phyloP scores from a whole-genome alignment of 2,888 invertebrate species.

The Amorpha juglandis region DNA sequence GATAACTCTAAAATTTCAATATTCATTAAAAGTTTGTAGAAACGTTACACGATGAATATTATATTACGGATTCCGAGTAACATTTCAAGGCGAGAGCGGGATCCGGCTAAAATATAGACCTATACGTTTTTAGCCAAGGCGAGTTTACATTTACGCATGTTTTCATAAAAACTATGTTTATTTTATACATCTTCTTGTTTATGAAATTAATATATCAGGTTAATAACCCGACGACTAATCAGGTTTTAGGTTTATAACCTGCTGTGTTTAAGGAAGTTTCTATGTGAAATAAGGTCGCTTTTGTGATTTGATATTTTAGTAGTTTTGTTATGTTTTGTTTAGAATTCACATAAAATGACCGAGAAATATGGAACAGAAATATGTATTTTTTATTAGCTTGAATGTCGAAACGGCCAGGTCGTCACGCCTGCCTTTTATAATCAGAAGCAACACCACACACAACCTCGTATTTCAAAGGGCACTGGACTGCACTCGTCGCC shows the following conservation, averaged over 20 bases:
- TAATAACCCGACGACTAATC: not conserved
- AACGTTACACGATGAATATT: conserved; percentile 5
- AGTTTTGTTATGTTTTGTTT: not conserved
- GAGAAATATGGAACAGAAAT: conserved; percentile 34
- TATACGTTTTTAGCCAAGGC: not conserved
- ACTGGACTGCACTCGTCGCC: too few relatives aligned
- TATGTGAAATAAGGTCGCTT: not conserved
- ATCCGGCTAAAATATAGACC: not conserved
- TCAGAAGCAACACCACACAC: too few relatives aligned
- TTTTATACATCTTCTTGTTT: conserved; percentile 1
- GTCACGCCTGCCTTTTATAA: too few relatives aligned
- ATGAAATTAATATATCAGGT: not conserved
- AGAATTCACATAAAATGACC: not conserved
- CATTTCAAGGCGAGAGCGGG: not conserved
- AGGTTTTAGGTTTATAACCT: conserved; percentile 8
- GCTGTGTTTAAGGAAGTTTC: conserved; percentile 12
- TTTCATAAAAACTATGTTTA: not conserved
- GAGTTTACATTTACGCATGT: not conserved
- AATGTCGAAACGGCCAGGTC: too few relatives aligned
- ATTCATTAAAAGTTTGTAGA: too few relatives aligned
- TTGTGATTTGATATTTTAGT: not conserved
- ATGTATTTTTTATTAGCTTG: not conserved
- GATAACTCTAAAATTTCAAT: too few relatives aligned
- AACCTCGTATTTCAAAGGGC: too few relatives aligned
- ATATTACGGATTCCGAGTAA: not conserved